A percentile compares a stretch with the other conserved stretches of the same genome.
Conservation (phyloP, 2,113 vertebrate genomes). For the Propithecus coquereli region DNA sequence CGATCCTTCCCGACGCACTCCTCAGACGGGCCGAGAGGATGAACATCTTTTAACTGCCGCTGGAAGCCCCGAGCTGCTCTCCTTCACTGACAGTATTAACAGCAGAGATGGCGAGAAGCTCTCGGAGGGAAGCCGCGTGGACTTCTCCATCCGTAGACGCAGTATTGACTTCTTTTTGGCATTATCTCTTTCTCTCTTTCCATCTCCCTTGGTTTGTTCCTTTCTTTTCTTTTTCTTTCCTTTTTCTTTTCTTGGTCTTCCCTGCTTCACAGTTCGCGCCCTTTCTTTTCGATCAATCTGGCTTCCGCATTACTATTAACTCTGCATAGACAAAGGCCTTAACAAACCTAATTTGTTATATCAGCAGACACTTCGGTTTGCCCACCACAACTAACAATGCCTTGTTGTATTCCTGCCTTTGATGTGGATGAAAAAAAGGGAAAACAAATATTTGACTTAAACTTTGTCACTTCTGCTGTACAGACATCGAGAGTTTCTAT, state of each 20-base stretch:
- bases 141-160: conserved; percentile 84
- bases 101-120: conserved; percentile 82
- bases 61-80: conserved; percentile 82
- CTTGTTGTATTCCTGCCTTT: conserved; percentile 89
- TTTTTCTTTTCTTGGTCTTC: conserved; percentile 63
- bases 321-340: conserved; percentile 95
- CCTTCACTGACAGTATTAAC: conserved; percentile 85
- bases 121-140: conserved; percentile 85
- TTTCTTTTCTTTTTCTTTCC: conserved; percentile 21
- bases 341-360: conserved; percentile 87
- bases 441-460: conserved; percentile 84
- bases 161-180: conserved; percentile 82
- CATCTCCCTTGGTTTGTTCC: conserved; percentile 75
- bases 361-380: conserved; percentile 87
- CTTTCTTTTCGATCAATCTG: conserved; percentile 83
- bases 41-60: conserved; percentile 84
- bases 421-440: conserved; percentile 89
- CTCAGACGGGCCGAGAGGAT: conserved; percentile 75
- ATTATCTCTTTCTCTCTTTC: conserved; percentile 79
- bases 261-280: conserved; percentile 70
- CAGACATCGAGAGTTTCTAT: conserved; percentile 83
- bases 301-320: conserved; percentile 90
- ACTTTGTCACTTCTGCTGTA: conserved; percentile 84
- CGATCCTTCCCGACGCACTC: conserved; percentile 59
- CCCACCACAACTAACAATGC: conserved; percentile 86